Evolutionary conservation across 2,113 vertebrate species (phyloP), one percentile per base, ranked within the genome.

Genomic region (Calyptomena viridis): DNA sequence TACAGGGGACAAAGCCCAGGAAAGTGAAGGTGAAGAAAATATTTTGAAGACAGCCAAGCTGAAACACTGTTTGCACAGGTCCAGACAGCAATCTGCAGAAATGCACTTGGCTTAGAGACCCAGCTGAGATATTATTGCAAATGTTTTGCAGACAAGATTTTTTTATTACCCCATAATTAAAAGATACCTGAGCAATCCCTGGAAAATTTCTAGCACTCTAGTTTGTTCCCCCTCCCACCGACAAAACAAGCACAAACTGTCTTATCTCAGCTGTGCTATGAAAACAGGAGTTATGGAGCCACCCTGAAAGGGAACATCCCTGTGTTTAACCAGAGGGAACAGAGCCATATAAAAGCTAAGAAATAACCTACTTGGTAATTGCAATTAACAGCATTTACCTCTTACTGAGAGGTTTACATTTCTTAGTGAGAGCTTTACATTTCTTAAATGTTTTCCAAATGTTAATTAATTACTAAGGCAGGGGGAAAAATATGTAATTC

Each of bases 341-440:
- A 22, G 71, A 88, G 46, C 22, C 40, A 40, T 19, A 20, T 11
- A 47, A 84, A 83, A 93, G 55, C 85, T 74, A 78, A 80, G 83
- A 86, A 86, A 95, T 62, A 90, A 91, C 74, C 55, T 59, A 59
- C 75, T 55, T 63, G 27, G 47, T 66, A 94, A 95, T 93, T 90
- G 80, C 47, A 80, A 59, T 88, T 85, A 95, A 94, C 55, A 84
- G 14, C 67, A 93, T 88, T 93, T 95, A 86, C 67, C 67, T 67
- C 84, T 92, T 77, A 81, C 66, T 49, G 68, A 82, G 90, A 90
- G 63, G 72, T 90, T 93, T 89, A n/a, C n/a, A n/a, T n/a, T n/a
- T n/a, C n/a, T 24, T 79, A 80, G 64, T 52, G 72, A 84, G 90
- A 92, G 59, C 59, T 90, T 94, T 88, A 86, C 42, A 44, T 94